A percentile compares a stretch with the other conserved stretches of the same genome.
phyloP scores from a whole-genome alignment of 2,797 vertebrate genomes.

The Thunnus albacares region DNA sequence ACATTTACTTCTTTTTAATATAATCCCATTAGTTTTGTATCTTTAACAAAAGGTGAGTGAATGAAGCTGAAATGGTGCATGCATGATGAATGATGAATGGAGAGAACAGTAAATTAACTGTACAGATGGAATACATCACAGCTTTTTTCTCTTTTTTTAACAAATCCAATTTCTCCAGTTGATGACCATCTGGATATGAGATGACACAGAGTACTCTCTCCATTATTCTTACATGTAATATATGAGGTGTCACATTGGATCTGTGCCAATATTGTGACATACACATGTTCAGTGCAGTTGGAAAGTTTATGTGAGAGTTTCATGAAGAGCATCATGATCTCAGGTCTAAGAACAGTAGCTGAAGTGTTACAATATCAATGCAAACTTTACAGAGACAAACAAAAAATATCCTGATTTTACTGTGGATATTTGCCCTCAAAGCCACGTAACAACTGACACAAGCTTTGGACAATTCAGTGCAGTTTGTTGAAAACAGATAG shows the following conservation, averaged over 20 bases:
- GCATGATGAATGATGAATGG: neutral
- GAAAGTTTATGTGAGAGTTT: neutral
- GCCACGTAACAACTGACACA: too few species aligned
- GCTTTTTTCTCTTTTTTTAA: neutral
- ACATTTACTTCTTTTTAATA: neutral
- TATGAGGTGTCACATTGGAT: neutral
- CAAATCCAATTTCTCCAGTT: slow-evolving; percentile 7
- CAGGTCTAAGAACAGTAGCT: neutral
- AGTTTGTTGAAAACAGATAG: neutral
- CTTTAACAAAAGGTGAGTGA: neutral
- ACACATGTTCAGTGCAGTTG: neutral
- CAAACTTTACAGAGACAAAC: neutral
- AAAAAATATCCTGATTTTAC: neutral
- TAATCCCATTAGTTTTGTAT: neutral
- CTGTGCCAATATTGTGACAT: neutral
- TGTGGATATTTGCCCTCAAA: neutral
- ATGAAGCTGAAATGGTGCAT: neutral
- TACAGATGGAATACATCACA: slow-evolving; percentile 16
- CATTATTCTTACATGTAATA: neutral
- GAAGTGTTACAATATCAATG: neutral
- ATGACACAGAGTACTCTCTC: neutral
- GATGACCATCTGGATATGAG: slow-evolving; percentile 11
- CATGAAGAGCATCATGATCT: neutral
- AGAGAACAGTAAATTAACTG: neutral
- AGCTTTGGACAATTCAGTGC: neutral